Conservation (phyloP, 2,113 vertebrate genomes). For the Blennius ocellaris region DNA sequence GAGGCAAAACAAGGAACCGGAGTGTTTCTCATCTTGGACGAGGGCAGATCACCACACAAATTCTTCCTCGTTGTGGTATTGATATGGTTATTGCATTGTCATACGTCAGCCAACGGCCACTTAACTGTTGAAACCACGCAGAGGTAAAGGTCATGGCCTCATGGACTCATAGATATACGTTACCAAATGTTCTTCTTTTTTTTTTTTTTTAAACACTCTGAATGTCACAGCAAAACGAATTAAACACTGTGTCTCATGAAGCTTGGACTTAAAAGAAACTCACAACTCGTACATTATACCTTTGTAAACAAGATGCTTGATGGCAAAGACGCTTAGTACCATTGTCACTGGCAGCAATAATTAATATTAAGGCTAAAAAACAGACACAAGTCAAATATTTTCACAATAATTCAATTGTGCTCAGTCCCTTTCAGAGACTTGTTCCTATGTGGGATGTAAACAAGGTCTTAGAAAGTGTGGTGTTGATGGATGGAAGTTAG, state of each 20-base stretch:
- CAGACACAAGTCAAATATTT: neutral
- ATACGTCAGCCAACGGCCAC: slow-evolving; percentile 24
- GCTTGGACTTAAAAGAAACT: neutral
- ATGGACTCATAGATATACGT: no score
- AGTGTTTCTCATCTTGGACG: neutral
- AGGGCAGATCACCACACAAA: neutral
- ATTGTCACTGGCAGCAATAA: slow-evolving; percentile 24
- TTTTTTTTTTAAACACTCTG: slow-evolving; percentile 4
- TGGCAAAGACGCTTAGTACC: slow-evolving; percentile 26
- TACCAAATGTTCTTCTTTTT: no score
- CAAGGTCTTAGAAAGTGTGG: neutral
- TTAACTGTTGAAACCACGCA: slow-evolving; percentile 5
- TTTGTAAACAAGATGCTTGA: slow-evolving; percentile 55
- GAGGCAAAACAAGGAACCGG: neutral
- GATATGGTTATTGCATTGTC: slow-evolving; percentile 9
- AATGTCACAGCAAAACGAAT: slow-evolving; percentile 14
- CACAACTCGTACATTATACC: slow-evolving; percentile 9
- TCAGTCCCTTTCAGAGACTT: neutral
- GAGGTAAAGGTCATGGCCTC: slow-evolving; percentile 8
- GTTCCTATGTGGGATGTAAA: slow-evolving; percentile 7
- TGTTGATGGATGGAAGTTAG: slow-evolving; percentile 46
- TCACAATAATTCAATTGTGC: neutral
- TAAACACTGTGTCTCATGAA: slow-evolving; percentile 2
- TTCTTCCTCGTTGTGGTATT: slow-evolving; percentile 1
- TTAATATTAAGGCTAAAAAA: slow-evolving; percentile 7